phyloP scores from a whole-genome alignment of 1,140 invertebrate species.

The Drosophila simulans region DNA sequence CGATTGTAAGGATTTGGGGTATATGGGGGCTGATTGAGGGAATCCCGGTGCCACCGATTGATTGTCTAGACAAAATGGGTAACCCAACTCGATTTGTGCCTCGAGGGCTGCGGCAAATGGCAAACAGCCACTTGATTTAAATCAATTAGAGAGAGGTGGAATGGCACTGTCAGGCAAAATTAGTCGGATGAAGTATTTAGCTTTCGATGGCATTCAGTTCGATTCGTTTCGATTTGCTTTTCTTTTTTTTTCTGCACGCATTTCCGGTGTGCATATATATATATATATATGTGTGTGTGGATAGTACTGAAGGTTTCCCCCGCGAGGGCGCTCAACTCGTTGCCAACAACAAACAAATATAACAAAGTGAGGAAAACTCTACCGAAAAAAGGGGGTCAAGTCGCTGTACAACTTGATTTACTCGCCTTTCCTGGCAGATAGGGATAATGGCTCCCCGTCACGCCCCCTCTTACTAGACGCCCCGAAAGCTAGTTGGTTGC shows the following conservation, averaged over 20 bases:
- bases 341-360: slow-evolving; percentile 81
- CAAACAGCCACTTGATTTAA: slow-evolving; percentile 77
- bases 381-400: slow-evolving; percentile 69
- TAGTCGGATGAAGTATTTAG: slow-evolving; percentile 75
- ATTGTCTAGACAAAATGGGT: slow-evolving; percentile 72
- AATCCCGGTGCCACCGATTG: slow-evolving; percentile 51
- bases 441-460: slow-evolving; percentile 41
- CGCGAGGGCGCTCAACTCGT: slow-evolving; percentile 72
- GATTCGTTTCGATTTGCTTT: slow-evolving; percentile 26
- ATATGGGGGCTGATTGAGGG: neutral
- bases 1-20: neutral
- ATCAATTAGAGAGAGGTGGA: slow-evolving; percentile 69
- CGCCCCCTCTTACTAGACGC: neutral
- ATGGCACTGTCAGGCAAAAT: slow-evolving; percentile 75
- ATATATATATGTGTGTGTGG: slow-evolving; percentile 7
- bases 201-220: slow-evolving; percentile 43
- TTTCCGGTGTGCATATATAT: slow-evolving; percentile 2
- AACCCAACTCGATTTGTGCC: slow-evolving; percentile 31
- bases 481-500: slow-evolving; percentile 40
- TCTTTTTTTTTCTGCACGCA: slow-evolving; percentile 37
- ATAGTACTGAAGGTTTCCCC: neutral
- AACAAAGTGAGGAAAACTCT: slow-evolving; percentile 30
- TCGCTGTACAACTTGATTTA: slow-evolving; percentile 66
- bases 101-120: slow-evolving; percentile 45
- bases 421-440: slow-evolving; percentile 34